Evolutionary conservation across 1,140 invertebrate genomes (phyloP).

Genomic region (Drosophila albomicans): DNA sequence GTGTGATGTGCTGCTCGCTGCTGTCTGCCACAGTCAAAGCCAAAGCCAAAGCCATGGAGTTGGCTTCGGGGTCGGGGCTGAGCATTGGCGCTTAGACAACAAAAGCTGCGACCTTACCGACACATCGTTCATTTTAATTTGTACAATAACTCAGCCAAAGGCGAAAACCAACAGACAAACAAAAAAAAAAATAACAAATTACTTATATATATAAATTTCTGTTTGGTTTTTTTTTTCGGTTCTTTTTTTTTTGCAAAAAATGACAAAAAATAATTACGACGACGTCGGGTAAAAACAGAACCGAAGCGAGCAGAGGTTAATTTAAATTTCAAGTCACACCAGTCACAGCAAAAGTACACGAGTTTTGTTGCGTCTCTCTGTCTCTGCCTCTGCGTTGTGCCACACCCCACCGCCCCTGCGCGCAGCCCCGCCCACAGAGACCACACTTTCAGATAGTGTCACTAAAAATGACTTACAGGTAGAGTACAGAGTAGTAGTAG

Average conservation of each 20-base stretch:
- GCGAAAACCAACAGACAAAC: slow-evolving; percentile 18
- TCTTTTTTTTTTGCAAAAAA: slow-evolving; percentile 27
- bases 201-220: background rate
- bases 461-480: slow-evolving; percentile 81
- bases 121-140: slow-evolving; percentile 84
- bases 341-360: slow-evolving; percentile 48
- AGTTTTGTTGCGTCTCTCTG: slow-evolving; percentile 17
- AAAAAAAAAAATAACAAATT: slow-evolving; percentile 3
- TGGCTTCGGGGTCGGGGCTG: slow-evolving; percentile 30
- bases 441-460: slow-evolving; percentile 57
- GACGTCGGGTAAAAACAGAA: slow-evolving; percentile 15
- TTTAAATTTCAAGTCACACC: slow-evolving; percentile 84
- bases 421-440: slow-evolving; percentile 18
- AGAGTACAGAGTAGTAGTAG: slow-evolving; percentile 19
- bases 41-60: slow-evolving; percentile 4
- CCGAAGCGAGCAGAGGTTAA: slow-evolving; percentile 51
- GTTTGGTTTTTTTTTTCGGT: background rate
- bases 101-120: slow-evolving; percentile 74
- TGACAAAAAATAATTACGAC: slow-evolving; percentile 42
- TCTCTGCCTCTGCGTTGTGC: background rate
- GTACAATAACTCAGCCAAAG: slow-evolving; percentile 61
- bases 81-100: slow-evolving; percentile 64
- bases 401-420: slow-evolving; percentile 20
- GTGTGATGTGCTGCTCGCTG: slow-evolving; percentile 5
- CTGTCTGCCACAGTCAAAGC: slow-evolving; percentile 2